Conservation (phyloP, 2,888 invertebrate genomes). For the Stenolophus ochropezus region DNA sequence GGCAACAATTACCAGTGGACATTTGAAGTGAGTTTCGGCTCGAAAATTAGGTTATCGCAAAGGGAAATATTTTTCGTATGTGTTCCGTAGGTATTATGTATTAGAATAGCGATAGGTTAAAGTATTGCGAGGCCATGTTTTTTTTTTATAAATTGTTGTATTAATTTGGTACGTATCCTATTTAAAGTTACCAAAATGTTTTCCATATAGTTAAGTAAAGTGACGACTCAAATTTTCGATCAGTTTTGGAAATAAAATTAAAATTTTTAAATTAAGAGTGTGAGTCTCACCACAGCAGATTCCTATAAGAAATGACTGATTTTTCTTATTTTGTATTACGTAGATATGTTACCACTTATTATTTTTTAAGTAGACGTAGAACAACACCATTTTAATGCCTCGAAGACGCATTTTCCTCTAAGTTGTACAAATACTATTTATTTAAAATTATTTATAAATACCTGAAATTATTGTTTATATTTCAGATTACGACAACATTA, state of each 20-base stretch:
- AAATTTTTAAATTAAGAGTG: background rate
- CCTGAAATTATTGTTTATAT: slow-evolving; percentile 65
- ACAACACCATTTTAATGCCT: slow-evolving; percentile 68
- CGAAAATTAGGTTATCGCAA: slow-evolving; percentile 61
- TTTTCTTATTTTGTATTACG: slow-evolving; percentile 11
- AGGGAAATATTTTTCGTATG: slow-evolving; percentile 64
- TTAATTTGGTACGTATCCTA: slow-evolving; percentile 12
- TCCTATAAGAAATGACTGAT: slow-evolving; percentile 40
- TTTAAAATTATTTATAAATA: slow-evolving; percentile 64
- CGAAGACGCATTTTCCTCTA: slow-evolving; percentile 66
- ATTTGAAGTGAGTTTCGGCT: slow-evolving; percentile 57
- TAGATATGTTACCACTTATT: slow-evolving; percentile 35
- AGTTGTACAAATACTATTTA: slow-evolving; percentile 63
- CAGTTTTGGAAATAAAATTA: background rate
- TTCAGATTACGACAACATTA: slow-evolving; percentile 70
- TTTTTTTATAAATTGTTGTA: slow-evolving; percentile 16
- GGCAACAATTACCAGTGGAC: slow-evolving; percentile 66
- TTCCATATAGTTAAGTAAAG: slow-evolving; percentile 12
- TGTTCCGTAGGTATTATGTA: slow-evolving; percentile 59
- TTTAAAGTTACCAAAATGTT: slow-evolving; percentile 36
- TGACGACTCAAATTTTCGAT: background rate
- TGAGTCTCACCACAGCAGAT: slow-evolving; percentile 5
- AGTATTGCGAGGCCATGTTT: slow-evolving; percentile 43
- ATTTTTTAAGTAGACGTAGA: slow-evolving; percentile 65
- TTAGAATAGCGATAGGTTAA: slow-evolving; percentile 60